phyloP scores from a whole-genome alignment of 2,797 vertebrate genomes.

The Numenius phaeopus region DNA sequence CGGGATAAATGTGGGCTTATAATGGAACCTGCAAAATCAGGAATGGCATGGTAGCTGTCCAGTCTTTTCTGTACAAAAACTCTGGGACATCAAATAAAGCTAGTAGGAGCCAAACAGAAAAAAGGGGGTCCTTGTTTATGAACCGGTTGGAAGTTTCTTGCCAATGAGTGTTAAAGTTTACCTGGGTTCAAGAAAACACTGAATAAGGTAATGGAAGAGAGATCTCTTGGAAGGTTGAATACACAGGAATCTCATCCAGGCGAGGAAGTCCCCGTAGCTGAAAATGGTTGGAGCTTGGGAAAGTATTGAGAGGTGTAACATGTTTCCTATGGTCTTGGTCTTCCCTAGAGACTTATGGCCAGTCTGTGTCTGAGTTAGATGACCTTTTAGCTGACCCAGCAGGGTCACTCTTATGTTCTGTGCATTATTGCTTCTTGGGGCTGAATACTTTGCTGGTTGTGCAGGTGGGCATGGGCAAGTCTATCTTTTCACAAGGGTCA shows the following conservation, averaged over 20 bases:
- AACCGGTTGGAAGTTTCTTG: not conserved
- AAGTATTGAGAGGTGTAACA: not conserved
- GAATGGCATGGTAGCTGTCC: not conserved
- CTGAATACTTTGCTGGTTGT: not conserved
- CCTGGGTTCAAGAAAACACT: not conserved
- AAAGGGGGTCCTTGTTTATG: accelerated
- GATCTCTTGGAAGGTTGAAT: not conserved
- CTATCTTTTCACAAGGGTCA: not conserved
- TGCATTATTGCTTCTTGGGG: not conserved
- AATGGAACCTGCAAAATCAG: not conserved
- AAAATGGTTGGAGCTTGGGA: not conserved
- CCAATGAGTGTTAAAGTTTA: not conserved
- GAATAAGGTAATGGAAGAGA: not conserved
- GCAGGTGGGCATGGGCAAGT: not conserved
- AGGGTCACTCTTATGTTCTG: not conserved
- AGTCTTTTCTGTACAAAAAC: not conserved
- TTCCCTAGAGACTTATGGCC: not conserved
- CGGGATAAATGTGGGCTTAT: not conserved
- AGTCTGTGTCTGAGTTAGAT: not conserved
- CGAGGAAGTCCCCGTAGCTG: not conserved
- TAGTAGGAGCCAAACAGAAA: not conserved
- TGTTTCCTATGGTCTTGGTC: not conserved
- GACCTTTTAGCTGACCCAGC: not conserved
- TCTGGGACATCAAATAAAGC: not conserved
- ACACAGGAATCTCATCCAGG: not conserved